Conservation (phyloP, 2,888 invertebrate genomes). For the Hesperia comma region DNA sequence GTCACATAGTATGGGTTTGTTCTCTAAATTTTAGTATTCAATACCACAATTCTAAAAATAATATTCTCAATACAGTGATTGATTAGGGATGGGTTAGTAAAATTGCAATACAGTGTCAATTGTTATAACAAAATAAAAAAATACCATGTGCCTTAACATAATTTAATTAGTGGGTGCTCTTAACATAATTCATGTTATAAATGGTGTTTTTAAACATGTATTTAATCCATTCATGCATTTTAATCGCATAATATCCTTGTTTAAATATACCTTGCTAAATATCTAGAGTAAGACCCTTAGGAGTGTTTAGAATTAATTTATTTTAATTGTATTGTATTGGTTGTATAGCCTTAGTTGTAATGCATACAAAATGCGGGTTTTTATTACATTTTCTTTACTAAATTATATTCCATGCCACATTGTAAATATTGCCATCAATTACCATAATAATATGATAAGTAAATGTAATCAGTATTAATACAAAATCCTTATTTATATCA, state of each 20-base stretch:
- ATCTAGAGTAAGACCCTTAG: conserved; percentile 17
- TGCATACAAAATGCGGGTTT: conserved; percentile 75
- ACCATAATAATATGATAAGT: conserved; percentile 64
- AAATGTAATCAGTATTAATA: conserved; percentile 81
- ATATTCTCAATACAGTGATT: no score
- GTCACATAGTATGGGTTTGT: no score
- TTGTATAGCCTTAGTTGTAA: conserved; percentile 62
- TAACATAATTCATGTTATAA: conserved; percentile 20
- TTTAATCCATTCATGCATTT: conserved; percentile 23
- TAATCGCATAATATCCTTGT: conserved; percentile 25
- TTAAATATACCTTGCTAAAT: conserved; percentile 23
- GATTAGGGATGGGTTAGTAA: background rate
- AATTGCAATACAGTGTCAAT: conserved; percentile 18
- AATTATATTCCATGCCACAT: conserved; percentile 71
- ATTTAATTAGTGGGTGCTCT: conserved; percentile 31
- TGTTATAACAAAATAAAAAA: conserved; percentile 2
- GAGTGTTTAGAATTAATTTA: conserved; percentile 61
- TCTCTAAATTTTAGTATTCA: no score
- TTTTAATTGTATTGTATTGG: conserved; percentile 53
- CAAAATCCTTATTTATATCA: conserved; percentile 74
- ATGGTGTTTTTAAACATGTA: conserved; percentile 19
- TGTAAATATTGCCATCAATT: conserved; percentile 79
- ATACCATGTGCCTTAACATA: conserved; percentile 34
- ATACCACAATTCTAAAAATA: no score
- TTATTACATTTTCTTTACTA: conserved; percentile 62